These are phyloP conservation scores for roundworm (Caenorhabditis elegans) DNA, from an alignment of 1,140 invertebrate species.

Conservation along the genomic window DNA sequence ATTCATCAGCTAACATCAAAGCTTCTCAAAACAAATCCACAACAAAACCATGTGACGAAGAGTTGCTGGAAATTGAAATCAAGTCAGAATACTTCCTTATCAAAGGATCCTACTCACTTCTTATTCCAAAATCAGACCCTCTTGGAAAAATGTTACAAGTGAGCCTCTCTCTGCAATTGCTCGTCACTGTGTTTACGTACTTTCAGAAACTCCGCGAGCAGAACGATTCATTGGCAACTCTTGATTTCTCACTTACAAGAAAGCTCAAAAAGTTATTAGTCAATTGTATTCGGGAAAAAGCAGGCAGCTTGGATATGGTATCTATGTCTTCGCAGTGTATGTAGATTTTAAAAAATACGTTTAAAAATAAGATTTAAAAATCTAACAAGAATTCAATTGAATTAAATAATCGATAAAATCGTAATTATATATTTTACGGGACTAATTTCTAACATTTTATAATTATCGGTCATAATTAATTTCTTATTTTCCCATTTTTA, in stretches of 20 bases:
- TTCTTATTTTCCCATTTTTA: no score
- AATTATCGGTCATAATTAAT: no score
- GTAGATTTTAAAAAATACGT: no score
- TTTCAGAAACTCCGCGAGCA: slow-evolving; percentile 29
- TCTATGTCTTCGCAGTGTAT: neutral
- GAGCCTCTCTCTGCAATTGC: neutral
- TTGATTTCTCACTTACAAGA: slow-evolving; percentile 20
- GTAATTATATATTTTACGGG: no score
- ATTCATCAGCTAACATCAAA: neutral
- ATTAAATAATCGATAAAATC: no score
- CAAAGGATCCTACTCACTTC: slow-evolving; percentile 34
- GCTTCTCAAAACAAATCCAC: neutral
- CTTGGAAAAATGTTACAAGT: slow-evolving; percentile 20
- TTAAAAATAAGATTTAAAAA: no score
- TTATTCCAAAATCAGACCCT: slow-evolving; percentile 26
- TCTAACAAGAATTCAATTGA: no score
- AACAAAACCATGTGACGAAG: slow-evolving; percentile 26
- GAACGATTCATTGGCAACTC: slow-evolving; percentile 4
- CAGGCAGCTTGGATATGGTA: neutral
- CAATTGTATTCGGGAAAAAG: slow-evolving; percentile 9
- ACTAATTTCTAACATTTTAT: no score
- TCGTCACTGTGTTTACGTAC: neutral
- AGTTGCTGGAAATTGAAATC: slow-evolving; percentile 25
- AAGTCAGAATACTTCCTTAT: slow-evolving; percentile 24
- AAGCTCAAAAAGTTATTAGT: slow-evolving; percentile 8